Conservation (phyloP, 2,113 vertebrate genomes). For the Micronycteris hirsuta region DNA sequence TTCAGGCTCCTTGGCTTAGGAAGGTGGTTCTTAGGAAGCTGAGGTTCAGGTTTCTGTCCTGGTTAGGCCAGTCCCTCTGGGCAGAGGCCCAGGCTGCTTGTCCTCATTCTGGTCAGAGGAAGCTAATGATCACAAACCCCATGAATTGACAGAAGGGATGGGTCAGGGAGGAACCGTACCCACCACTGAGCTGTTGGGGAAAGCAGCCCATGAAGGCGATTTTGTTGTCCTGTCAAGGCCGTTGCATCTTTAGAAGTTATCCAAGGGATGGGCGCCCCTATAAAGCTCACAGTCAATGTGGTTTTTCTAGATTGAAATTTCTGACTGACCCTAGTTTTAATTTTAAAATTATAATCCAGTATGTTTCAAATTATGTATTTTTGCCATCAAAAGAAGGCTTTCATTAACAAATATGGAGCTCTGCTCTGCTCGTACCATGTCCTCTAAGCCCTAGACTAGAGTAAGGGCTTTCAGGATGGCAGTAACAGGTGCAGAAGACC, state of each 20-base stretch:
- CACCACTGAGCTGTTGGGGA: background rate
- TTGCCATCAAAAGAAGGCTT: background rate
- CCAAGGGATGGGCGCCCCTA: background rate
- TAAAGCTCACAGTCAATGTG: background rate
- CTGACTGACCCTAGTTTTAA: background rate
- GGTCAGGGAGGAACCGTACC: background rate
- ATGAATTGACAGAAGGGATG: background rate
- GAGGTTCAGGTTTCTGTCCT: background rate
- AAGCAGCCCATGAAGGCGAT: background rate
- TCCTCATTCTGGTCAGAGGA: background rate
- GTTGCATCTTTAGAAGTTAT: constrained; percentile 3
- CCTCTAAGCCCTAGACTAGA: background rate
- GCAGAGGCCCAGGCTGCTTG: background rate
- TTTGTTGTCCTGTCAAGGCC: background rate
- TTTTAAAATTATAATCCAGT: background rate
- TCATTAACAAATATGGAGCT: background rate
- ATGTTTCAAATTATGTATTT: background rate
- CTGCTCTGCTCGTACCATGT: background rate
- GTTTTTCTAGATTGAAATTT: constrained; percentile 27
- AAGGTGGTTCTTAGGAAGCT: background rate
- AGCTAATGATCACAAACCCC: background rate
- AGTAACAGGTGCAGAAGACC: background rate
- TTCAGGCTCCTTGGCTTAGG: background rate
- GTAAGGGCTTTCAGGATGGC: background rate
- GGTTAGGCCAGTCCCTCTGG: background rate